Evolutionary conservation across 1,140 invertebrate genomes (phyloP).

Genomic region (Drosophila suzukii): DNA sequence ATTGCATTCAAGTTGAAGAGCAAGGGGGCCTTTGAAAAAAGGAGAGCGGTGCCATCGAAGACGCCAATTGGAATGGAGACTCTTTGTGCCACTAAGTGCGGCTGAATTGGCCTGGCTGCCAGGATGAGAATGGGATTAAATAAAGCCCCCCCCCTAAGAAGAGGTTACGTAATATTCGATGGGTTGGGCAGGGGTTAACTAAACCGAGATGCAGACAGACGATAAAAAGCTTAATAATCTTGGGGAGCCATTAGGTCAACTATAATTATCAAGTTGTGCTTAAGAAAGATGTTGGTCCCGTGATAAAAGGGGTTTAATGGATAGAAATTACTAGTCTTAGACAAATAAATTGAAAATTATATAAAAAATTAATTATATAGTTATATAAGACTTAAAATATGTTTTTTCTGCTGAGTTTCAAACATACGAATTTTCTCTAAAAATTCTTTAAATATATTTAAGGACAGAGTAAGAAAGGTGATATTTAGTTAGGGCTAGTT

Average conservation of each 20-base stretch:
- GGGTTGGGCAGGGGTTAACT: background rate
- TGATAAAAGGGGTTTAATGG: background rate
- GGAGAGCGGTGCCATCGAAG: slow-evolving; percentile 5
- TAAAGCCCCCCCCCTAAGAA: background rate
- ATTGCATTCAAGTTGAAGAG: slow-evolving; percentile 52
- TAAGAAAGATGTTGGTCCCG: background rate
- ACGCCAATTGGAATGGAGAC: slow-evolving; percentile 29
- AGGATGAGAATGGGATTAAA: background rate
- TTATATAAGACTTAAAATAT: no score
- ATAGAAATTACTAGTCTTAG: no score
- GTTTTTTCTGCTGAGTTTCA: no score
- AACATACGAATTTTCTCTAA: background rate
- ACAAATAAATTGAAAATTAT: no score
- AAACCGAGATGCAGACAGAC: background rate
- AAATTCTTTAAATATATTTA: background rate
- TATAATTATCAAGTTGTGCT: background rate
- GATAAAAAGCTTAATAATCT: background rate
- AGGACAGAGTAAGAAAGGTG: background rate
- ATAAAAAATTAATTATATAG: no score
- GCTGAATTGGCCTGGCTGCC: slow-evolving; percentile 1
- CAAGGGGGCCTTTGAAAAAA: background rate
- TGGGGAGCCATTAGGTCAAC: background rate
- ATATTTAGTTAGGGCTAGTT: background rate
- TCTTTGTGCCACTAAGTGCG: slow-evolving; percentile 15
- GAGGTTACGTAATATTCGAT: background rate